Evolutionary conservation across 2,888 invertebrate species (phyloP), one percentile per base, ranked within the genome.

Genomic region (Xylophagus ater): DNA sequence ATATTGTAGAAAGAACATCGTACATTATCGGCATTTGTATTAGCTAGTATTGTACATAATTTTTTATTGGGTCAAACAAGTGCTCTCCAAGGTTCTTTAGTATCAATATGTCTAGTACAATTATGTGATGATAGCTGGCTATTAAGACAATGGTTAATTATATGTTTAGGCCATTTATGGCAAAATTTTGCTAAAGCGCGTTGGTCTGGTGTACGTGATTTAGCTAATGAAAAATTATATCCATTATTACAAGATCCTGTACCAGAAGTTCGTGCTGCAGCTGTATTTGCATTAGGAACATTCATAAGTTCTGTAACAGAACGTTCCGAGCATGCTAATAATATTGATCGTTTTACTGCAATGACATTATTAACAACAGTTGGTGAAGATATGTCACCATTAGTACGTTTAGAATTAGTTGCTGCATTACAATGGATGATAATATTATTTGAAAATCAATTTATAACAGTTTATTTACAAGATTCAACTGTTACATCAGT

Each of bases 171-270:
- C 18, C 73, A 82, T 41, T 70, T 90, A 48, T 94, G 94, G 94
- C 80, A 85, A 53, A 81, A 84, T 56, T 87, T 80, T 59, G 87
- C 89, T 53, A 78, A 78, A 54, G 86, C 86, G 5, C 74, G 88
- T 48, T 96, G 97, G 96, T 88, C 88, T 41, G 97, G 93, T 13
- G 94, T 90, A 15, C 70, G 97, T 9, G 93, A 94, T 62, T 79
- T 83, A 51, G 94, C 96, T n/a, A 93, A 94, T 63, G 96, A 96
- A 62, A 94, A 96, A 64, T 72, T 97, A 9, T 86, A 81, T 57
- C 74, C 71, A 33, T 68, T 93, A 47, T 68, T 96, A 36, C 71
- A 71, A 43, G 92, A 94, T 67, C 71, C 76, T 3, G 76, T 81
- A 30, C 89, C 96, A 2, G 94, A 96, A 73, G 93, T 87, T 0